These are phyloP conservation scores for Escarpia spicata DNA, from an alignment of 2,888 invertebrate species.

Conservation along the genomic window DNA sequence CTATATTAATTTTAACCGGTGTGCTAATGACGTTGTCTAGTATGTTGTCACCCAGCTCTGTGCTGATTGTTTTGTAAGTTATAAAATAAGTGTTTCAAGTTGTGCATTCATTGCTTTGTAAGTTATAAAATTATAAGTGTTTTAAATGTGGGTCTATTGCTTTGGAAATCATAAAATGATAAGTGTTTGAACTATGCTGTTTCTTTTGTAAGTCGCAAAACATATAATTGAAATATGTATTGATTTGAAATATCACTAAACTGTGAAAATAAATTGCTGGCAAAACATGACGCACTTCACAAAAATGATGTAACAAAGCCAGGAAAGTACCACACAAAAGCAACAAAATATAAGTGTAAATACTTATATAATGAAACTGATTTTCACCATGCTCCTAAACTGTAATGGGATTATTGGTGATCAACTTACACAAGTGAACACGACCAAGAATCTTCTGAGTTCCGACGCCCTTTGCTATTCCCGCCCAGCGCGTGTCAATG, in stretches of 20 bases:
- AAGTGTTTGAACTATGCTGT: neutral
- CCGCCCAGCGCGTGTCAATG: slow-evolving; percentile 89
- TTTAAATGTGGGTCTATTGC: neutral
- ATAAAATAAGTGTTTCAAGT: neutral
- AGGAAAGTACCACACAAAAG: neutral
- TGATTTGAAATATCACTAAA: neutral
- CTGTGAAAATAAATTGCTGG: neutral
- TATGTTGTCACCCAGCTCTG: neutral
- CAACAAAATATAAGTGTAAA: neutral
- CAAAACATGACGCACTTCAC: neutral
- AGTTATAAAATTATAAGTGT: neutral
- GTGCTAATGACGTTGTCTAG: neutral
- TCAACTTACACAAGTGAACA: slow-evolving; percentile 75
- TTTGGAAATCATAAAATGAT: neutral
- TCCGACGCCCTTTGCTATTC: slow-evolving; percentile 97
- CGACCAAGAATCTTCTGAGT: slow-evolving; percentile 94
- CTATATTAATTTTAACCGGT: too few species aligned
- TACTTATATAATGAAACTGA: neutral
- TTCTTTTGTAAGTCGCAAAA: neutral
- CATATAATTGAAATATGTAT: neutral
- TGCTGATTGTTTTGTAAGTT: neutral
- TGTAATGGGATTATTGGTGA: neutral
- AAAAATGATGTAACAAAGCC: neutral
- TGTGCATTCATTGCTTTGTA: neutral
- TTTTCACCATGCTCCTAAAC: too few species aligned